phyloP scores from a whole-genome alignment of 2,797 vertebrate species.

The Ptychobarbus kaznakovi region DNA sequence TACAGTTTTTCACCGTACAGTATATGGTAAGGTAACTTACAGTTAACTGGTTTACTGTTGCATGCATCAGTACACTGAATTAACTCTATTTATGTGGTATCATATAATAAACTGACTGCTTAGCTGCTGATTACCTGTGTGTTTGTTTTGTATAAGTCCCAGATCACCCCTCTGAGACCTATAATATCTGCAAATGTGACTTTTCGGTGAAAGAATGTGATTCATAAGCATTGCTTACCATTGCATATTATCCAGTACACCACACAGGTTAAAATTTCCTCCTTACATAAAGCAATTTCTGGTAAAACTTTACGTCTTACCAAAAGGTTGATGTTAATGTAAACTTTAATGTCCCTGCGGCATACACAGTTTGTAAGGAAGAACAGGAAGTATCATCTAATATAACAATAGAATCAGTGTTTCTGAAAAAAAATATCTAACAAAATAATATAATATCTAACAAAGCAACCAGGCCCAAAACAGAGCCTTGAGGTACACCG shows the following conservation, averaged over 20 bases:
- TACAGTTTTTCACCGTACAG: background rate
- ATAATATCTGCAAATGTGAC: background rate
- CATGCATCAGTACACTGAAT: background rate
- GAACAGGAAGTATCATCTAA: background rate
- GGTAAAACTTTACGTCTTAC: background rate
- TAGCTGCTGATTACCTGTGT: background rate
- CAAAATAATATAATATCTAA: background rate
- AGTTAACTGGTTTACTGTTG: background rate
- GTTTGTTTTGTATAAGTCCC: background rate
- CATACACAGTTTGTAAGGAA: background rate
- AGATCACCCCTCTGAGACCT: background rate
- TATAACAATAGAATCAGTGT: background rate
- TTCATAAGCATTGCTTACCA: background rate
- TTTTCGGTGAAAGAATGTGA: background rate
- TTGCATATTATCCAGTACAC: too few species aligned
- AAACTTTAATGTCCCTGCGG: background rate
- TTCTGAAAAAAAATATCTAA: background rate
- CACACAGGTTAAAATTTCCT: background rate
- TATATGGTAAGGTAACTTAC: background rate
- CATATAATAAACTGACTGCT: background rate
- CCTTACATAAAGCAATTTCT: background rate
- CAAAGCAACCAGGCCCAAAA: background rate
- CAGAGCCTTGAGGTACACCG: slow-evolving; percentile 23
- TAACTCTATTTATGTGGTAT: background rate
- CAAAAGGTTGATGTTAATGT: background rate